Evolutionary conservation across 2,888 invertebrate genomes (phyloP).

Genomic region (Diarsia brunnea): DNA sequence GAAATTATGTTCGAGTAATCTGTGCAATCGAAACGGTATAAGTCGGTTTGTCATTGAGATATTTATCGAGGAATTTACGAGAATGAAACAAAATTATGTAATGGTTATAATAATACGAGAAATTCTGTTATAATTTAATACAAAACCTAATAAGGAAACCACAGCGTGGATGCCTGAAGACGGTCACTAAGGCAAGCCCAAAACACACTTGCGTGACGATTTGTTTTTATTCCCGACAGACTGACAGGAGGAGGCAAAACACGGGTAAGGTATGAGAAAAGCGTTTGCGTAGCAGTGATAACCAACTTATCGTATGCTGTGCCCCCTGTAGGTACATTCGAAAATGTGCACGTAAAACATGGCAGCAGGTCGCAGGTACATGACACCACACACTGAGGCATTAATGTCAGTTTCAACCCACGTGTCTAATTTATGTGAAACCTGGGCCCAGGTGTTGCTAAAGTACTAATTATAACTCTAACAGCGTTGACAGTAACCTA

Average conservation of each 20-base stretch:
- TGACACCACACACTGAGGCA: constrained; percentile 7
- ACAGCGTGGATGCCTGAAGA: neutral
- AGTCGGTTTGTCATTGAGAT: constrained; percentile 45
- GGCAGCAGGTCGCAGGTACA: neutral
- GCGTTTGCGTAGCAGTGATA: too few species aligned
- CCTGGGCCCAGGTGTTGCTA: constrained; percentile 36
- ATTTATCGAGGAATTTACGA: constrained; percentile 36
- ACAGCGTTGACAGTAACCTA: constrained; percentile 25
- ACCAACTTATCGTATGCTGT: too few species aligned
- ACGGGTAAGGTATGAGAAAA: neutral
- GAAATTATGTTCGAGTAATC: constrained; percentile 48
- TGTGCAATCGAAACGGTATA: constrained; percentile 40
- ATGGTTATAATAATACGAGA: neutral
- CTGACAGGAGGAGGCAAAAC: neutral
- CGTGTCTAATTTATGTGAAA: constrained; percentile 35
- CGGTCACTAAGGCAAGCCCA: neutral
- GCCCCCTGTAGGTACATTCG: too few species aligned
- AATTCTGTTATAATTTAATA: neutral
- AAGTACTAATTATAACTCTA: constrained; percentile 48
- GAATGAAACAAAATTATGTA: neutral
- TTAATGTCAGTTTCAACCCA: constrained; percentile 17
- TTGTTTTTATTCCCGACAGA: neutral
- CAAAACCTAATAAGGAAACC: too few species aligned
- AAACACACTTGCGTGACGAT: neutral
- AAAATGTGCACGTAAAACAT: constrained; percentile 15